Evolutionary conservation across 2,888 invertebrate genomes (phyloP).

Genomic region (Hyles lineata): DNA sequence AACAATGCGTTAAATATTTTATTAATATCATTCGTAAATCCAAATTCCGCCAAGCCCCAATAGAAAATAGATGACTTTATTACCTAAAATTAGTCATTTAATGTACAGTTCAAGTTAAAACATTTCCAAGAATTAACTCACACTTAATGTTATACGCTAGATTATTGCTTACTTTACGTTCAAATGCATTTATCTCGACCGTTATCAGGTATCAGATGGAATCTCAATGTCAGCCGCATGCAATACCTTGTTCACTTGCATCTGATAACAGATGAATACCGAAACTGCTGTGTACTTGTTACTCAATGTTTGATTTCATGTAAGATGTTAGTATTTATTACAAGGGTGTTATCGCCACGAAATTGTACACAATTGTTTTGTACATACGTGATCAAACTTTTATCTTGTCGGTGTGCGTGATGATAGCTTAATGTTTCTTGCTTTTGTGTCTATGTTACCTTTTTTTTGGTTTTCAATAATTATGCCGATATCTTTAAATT

Average conservation of each 20-base stretch:
- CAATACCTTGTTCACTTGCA: constrained; percentile 30
- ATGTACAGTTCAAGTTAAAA: neutral
- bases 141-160: neutral
- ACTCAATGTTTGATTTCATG: constrained; percentile 35
- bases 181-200: constrained; percentile 13
- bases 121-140: neutral
- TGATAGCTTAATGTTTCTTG: neutral
- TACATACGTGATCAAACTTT: neutral
- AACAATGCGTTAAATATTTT: no score
- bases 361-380: neutral
- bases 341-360: neutral
- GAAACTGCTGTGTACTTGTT: constrained; percentile 41
- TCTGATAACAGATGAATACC: constrained; percentile 21
- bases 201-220: constrained; percentile 36
- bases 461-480: no score
- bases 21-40: no score
- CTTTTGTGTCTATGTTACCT: neutral
- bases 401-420: neutral
- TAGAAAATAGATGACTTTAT: no score
- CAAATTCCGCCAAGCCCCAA: no score
- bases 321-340: constrained; percentile 39
- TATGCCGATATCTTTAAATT: no score
- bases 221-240: constrained; percentile 34
- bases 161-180: constrained; percentile 25
- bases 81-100: no score